phyloP scores from a whole-genome alignment of 2,113 vertebrate genomes.

The Eleginops maclovinus region DNA sequence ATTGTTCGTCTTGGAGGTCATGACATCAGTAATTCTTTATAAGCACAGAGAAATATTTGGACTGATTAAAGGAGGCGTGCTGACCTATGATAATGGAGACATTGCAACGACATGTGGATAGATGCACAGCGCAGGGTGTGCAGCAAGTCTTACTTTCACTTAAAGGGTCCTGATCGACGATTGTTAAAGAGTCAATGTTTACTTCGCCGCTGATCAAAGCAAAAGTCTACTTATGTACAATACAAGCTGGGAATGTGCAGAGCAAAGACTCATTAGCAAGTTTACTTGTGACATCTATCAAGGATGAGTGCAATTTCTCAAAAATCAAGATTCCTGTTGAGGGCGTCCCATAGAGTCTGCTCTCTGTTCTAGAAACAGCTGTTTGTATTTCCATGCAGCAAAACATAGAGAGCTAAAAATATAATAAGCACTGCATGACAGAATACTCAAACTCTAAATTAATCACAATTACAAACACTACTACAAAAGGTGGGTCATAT shows the following conservation, averaged over 20 bases:
- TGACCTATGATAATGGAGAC: slow-evolving; percentile 14
- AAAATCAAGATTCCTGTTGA: not conserved
- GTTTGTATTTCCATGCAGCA: not conserved
- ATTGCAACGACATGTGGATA: slow-evolving; percentile 24
- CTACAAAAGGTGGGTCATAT: slow-evolving; percentile 9
- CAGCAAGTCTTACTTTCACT: not conserved
- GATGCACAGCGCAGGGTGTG: slow-evolving; percentile 1
- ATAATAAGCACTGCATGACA: slow-evolving; percentile 1
- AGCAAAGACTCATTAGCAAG: not conserved
- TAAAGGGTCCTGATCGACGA: not conserved
- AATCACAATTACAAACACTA: slow-evolving; percentile 34
- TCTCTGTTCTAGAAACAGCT: not conserved
- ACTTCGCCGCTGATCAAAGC: not conserved
- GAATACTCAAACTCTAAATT: not conserved
- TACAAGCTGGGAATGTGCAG: slow-evolving; percentile 3
- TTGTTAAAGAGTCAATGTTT: slow-evolving; percentile 12
- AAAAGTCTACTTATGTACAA: slow-evolving; percentile 29
- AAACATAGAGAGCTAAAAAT: not conserved
- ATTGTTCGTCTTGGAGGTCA: not conserved
- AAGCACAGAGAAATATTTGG: slow-evolving; percentile 33
- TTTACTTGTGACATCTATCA: not conserved
- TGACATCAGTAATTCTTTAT: slow-evolving; percentile 45
- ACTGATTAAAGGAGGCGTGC: slow-evolving; percentile 4
- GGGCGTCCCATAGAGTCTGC: not conserved
- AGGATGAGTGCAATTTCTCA: not conserved